Base-by-base conservation (phyloP, 2,888 invertebrate species). In the Conus canariensis region DNA sequence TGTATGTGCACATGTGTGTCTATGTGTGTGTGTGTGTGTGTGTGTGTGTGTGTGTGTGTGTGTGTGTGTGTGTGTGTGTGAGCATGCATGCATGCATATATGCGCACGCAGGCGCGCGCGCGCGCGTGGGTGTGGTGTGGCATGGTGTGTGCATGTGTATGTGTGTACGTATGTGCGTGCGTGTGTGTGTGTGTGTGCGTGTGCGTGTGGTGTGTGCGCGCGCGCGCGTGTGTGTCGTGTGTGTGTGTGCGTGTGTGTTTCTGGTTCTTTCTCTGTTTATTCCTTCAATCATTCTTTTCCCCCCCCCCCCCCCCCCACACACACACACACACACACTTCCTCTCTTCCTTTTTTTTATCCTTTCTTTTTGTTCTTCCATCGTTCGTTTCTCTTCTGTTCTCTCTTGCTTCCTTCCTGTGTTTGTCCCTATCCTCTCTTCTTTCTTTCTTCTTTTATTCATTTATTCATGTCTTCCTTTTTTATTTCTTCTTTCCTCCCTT, bases 141-240 rank as follows among this genome's bases (percentile, higher is more conserved):
- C 30, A 30, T 30, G 30, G 30, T 30, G 30, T 30, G 30, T 30
- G 30, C 10, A n/a, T 74, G 70, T 74, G 70, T 74, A n/a, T 74
- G 70, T 74, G 70, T 74, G 70, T 70, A 30, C 30, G 80, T 5
- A 30, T 80, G 30, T 80, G 80, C 3, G 14, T 60, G 9, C 3
- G 30, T 30, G 30, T 30, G 30, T 30, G 30, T 30, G 30, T 30
- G 30, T 30, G 30, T 30, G 30, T 30, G 30, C 2, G 30, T 30
- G 30, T 30, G 0, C 2, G 30, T 30, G 30, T 30, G 0, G 30
- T 30, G 82, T 82, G 82, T 64, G 82, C 45, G 82, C 45, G 82
- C 45, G 82, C 4, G 82, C 45, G 82, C 45, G 82, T 45, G 82
- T 45, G 82, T 82, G 82, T 82, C 4, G 82, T 82, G 82, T 83